Evolutionary conservation across 2,113 vertebrate genomes (phyloP).

Genomic region (Pedetes capensis): DNA sequence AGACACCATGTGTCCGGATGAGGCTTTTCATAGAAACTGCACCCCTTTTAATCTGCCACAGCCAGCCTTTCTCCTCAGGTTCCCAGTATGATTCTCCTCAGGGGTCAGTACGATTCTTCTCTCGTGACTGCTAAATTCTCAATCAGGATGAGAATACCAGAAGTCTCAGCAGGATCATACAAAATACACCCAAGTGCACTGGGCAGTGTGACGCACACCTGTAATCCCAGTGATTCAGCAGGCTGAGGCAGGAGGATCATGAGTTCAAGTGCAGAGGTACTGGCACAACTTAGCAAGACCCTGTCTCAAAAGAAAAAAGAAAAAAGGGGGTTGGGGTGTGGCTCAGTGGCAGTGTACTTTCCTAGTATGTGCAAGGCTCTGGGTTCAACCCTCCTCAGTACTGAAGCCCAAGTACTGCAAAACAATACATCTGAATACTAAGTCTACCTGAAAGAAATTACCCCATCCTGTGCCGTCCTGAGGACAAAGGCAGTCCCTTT

Average conservation of each 20-base stretch:
- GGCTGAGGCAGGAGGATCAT: too few relatives aligned
- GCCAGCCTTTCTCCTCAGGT: not conserved
- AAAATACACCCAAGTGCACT: not conserved
- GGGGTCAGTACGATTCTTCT: not conserved
- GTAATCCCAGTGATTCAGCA: too few relatives aligned
- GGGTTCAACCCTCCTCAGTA: too few relatives aligned
- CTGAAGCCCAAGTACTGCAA: too few relatives aligned
- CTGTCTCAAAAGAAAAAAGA: too few relatives aligned
- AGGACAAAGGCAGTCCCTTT: not conserved
- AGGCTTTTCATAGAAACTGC: not conserved
- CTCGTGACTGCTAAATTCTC: not conserved
- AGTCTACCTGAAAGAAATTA: not conserved
- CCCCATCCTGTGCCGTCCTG: accelerated
- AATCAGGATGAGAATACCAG: not conserved
- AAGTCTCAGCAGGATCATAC: not conserved
- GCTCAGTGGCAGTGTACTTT: too few relatives aligned
- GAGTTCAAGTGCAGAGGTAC: too few relatives aligned
- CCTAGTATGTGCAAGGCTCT: too few relatives aligned
- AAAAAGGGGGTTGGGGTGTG: too few relatives aligned
- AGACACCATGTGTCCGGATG: not conserved
- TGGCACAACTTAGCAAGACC: too few relatives aligned
- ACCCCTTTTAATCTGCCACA: not conserved
- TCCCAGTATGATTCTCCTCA: too few relatives aligned
- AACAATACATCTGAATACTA: not conserved
- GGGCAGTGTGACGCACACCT: too few relatives aligned